These are phyloP conservation scores for Pogonomyrmex barbatus DNA, from an alignment of 1,140 invertebrate genomes.

Conservation along the genomic window DNA sequence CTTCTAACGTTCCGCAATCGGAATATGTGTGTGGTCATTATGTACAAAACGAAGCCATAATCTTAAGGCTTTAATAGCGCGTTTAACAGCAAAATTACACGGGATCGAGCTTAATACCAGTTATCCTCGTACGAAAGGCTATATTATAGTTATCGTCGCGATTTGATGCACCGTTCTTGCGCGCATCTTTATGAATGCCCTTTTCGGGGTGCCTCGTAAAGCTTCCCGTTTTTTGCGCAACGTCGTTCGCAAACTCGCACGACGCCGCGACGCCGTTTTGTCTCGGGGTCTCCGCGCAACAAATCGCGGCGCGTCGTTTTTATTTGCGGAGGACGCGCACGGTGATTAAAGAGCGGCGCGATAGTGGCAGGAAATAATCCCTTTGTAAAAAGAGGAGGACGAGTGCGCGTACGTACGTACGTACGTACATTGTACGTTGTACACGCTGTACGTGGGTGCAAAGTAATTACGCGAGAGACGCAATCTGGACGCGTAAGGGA, in stretches of 20 bases:
- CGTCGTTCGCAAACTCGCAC: constrained; percentile 52
- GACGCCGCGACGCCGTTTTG: constrained; percentile 37
- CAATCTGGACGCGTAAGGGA: constrained; percentile 36
- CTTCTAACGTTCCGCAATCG: neutral
- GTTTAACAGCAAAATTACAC: constrained; percentile 32
- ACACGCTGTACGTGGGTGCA: constrained; percentile 39
- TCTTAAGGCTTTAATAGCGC: constrained; percentile 4
- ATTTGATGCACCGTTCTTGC: constrained; percentile 39
- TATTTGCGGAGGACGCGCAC: constrained; percentile 37
- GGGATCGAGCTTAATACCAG: constrained; percentile 21
- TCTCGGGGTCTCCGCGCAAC: constrained; percentile 32
- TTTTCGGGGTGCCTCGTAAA: constrained; percentile 50
- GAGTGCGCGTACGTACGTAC: neutral
- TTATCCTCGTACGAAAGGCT: neutral
- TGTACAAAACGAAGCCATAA: neutral
- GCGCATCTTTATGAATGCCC: constrained; percentile 51
- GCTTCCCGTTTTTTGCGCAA: constrained; percentile 30
- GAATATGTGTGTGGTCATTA: neutral
- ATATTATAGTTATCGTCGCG: constrained; percentile 46
- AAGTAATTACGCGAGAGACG: constrained; percentile 58
- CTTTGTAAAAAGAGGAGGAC: constrained; percentile 47
- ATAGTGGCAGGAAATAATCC: constrained; percentile 59
- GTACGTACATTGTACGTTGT: constrained; percentile 8
- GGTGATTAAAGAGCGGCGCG: constrained; percentile 58
- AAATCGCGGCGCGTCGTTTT: constrained; percentile 53